phyloP scores from a whole-genome alignment of 1,140 invertebrate species.

The Apocrypta bakeri region DNA sequence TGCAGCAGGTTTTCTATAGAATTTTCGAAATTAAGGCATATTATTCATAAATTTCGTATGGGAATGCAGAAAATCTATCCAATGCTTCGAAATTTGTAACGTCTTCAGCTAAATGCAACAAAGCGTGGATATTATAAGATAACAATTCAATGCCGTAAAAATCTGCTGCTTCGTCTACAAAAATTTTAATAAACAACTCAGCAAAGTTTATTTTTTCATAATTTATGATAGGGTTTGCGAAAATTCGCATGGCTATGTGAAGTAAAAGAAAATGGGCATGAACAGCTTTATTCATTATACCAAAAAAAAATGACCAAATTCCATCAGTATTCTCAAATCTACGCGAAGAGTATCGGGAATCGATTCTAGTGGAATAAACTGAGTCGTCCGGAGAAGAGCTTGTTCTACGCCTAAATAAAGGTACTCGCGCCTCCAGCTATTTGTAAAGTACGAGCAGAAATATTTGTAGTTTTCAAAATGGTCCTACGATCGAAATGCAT shows the following conservation, averaged over 20 bases:
- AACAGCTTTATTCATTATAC: not conserved
- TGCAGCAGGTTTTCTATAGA: not conserved
- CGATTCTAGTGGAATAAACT: too few species aligned
- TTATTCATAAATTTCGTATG: slow-evolving; percentile 25
- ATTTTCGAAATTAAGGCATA: slow-evolving; percentile 34
- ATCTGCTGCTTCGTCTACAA: too few species aligned
- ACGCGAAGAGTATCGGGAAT: not conserved
- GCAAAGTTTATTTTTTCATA: too few species aligned
- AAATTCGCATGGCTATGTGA: not conserved
- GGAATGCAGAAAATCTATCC: slow-evolving; percentile 20
- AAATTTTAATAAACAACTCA: too few species aligned
- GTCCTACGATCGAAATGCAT: not conserved
- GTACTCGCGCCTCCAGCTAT: slow-evolving; percentile 13
- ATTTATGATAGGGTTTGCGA: not conserved
- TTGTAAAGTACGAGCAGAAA: not conserved
- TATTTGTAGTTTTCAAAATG: not conserved
- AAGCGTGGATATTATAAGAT: not conserved
- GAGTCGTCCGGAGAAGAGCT: not conserved
- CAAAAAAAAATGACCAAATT: not conserved
- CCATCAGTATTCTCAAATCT: not conserved
- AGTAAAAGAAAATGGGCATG: not conserved
- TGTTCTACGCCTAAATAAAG: not conserved
- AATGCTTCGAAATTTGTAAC: not conserved
- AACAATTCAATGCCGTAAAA: not conserved
- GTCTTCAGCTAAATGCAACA: slow-evolving; percentile 15